Conservation (phyloP, 1,140 invertebrate species). For the Scaptomyza montana region DNA sequence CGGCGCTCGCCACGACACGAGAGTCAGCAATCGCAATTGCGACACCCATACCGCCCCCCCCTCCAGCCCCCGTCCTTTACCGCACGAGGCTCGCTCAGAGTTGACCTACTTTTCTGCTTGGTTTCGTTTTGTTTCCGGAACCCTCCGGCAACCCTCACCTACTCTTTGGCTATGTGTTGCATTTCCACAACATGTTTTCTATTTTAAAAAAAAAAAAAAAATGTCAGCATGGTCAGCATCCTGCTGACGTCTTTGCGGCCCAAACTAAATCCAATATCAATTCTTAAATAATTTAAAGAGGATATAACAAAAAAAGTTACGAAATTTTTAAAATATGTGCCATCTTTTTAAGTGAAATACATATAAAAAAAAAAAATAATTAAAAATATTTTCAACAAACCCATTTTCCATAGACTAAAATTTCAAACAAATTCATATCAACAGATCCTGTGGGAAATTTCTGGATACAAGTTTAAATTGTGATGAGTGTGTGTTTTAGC, state of each 20-base stretch:
- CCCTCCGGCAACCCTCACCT: constrained; percentile 30
- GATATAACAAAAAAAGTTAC: too few relatives aligned
- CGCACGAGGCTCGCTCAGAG: constrained; percentile 40
- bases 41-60: background rate
- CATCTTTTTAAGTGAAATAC: too few relatives aligned
- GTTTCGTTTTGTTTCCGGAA: constrained; percentile 63
- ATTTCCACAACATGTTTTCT: constrained; percentile 65
- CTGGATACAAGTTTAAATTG: too few relatives aligned
- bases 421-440: too few relatives aligned
- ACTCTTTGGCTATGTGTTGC: constrained; percentile 51
- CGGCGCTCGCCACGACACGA: constrained; percentile 11
- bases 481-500: background rate
- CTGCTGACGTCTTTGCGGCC: constrained; percentile 69
- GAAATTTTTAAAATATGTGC: too few relatives aligned
- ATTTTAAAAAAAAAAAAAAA: constrained; percentile 28
- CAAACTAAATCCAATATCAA: background rate
- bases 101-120: constrained; percentile 71
- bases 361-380: too few relatives aligned
- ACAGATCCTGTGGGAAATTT: too few relatives aligned
- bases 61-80: background rate
- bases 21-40: constrained; percentile 7
- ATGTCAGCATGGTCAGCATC: constrained; percentile 43
- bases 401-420: too few relatives aligned
- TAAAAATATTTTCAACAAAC: too few relatives aligned
- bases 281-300: too few relatives aligned